Evolutionary conservation across 2,797 vertebrate genomes (phyloP).

Genomic region (Galagoides demidoff): DNA sequence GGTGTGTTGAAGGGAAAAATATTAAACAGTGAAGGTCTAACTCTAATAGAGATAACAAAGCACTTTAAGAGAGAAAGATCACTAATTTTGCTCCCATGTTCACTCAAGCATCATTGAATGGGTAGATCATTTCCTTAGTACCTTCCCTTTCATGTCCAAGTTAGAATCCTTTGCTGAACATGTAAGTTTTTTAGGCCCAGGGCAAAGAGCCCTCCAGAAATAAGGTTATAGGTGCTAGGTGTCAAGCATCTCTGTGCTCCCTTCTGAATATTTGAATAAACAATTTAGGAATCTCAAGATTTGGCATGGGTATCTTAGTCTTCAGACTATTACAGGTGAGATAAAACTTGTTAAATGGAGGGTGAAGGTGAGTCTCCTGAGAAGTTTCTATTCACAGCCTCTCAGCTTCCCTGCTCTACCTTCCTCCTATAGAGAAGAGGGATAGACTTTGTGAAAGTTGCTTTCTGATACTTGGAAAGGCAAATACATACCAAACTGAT

Average conservation of each 20-base stretch:
- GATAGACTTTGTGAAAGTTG: not conserved
- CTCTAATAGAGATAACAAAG: not conserved
- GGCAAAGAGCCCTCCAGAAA: not conserved
- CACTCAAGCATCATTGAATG: not conserved
- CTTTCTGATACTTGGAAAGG: constrained; percentile 36
- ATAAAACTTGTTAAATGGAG: not conserved
- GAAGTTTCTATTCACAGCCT: not conserved
- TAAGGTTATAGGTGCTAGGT: not conserved
- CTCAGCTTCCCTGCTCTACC: too few relatives aligned
- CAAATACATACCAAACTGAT: not conserved
- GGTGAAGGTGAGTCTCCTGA: not conserved
- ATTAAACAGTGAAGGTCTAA: not conserved
- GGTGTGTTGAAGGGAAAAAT: not conserved
- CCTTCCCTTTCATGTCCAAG: not conserved
- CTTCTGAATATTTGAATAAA: not conserved
- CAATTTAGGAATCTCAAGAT: not conserved
- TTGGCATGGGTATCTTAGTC: too few relatives aligned
- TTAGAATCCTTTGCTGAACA: not conserved
- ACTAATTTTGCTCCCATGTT: not conserved
- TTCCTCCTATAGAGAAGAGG: not conserved
- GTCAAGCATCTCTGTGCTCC: not conserved
- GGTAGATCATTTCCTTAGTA: not conserved
- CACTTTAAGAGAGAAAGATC: not conserved
- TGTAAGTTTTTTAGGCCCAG: not conserved
- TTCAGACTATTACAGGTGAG: not conserved